phyloP scores from a whole-genome alignment of 2,113 vertebrate species.

The Nettapus auritus region DNA sequence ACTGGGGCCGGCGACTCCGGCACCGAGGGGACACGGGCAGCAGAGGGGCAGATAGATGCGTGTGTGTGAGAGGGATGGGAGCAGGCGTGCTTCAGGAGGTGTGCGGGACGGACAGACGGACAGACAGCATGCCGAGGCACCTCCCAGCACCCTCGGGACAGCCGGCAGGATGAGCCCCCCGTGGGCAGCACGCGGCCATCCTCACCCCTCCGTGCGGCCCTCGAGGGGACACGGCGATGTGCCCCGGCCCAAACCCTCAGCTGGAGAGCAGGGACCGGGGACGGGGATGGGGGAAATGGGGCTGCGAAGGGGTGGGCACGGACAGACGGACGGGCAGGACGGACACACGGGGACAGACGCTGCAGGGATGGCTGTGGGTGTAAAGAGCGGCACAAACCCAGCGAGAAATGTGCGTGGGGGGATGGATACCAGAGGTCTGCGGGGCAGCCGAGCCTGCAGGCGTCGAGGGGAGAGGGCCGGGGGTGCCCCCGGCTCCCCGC shows the following conservation, averaged over 20 bases:
- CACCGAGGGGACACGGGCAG: background rate
- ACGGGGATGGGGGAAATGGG: no score
- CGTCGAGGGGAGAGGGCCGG: no score
- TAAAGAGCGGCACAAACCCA: background rate
- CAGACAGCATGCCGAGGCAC: no score
- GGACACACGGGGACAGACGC: background rate
- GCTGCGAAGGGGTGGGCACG: no score
- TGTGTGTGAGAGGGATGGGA: no score
- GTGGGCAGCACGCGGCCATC: no score
- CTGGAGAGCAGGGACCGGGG: accelerated
- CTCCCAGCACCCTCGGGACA: no score
- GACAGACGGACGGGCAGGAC: background rate
- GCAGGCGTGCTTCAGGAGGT: no score
- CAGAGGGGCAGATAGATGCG: background rate
- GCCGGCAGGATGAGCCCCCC: no score
- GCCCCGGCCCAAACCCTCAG: accelerated
- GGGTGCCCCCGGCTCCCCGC: no score
- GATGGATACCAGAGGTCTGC: accelerated
- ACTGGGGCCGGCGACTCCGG: background rate
- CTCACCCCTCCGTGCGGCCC: no score
- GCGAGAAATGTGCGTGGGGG: accelerated
- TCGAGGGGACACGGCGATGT: background rate
- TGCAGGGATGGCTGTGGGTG: background rate
- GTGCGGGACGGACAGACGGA: no score
- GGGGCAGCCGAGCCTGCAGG: accelerated